Conservation (phyloP, 2,888 invertebrate genomes). For the Phalangium opilio region DNA sequence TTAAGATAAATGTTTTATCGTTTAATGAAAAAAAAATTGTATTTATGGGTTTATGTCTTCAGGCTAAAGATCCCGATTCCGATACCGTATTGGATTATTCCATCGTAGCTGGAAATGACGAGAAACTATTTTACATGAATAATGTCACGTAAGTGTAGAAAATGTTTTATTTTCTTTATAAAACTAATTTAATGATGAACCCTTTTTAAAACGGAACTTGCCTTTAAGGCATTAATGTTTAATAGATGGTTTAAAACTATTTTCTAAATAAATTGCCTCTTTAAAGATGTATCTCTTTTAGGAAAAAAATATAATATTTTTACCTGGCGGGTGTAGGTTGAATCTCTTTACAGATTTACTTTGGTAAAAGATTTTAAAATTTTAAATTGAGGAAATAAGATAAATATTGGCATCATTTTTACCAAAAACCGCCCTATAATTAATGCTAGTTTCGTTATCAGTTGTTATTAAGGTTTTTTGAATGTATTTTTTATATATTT, state of each 20-base stretch:
- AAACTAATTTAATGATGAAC: too few species aligned
- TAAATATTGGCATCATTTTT: neutral
- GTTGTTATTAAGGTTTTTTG: neutral
- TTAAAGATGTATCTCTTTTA: too few species aligned
- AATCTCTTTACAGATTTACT: too few species aligned
- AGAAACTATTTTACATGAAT: slow-evolving; percentile 21
- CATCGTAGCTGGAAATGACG: slow-evolving; percentile 23
- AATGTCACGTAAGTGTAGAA: slow-evolving; percentile 13
- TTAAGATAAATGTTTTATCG: neutral
- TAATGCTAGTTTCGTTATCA: neutral
- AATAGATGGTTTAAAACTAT: too few species aligned
- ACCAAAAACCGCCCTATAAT: neutral
- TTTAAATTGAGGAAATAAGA: too few species aligned
- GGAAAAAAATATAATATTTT: too few species aligned
- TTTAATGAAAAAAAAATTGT: neutral
- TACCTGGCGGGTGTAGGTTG: too few species aligned
- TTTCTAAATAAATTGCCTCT: too few species aligned
- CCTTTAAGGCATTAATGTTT: too few species aligned
- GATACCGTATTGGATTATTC: slow-evolving; percentile 20
- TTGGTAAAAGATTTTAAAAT: neutral
- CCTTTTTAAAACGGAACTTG: too few species aligned
- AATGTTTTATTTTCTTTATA: too few species aligned
- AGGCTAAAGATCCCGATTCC: slow-evolving; percentile 19
- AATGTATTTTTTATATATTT: neutral
- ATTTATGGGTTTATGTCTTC: neutral